phyloP scores from a whole-genome alignment of 2,797 vertebrate species.

The Syndactyla subalaris region DNA sequence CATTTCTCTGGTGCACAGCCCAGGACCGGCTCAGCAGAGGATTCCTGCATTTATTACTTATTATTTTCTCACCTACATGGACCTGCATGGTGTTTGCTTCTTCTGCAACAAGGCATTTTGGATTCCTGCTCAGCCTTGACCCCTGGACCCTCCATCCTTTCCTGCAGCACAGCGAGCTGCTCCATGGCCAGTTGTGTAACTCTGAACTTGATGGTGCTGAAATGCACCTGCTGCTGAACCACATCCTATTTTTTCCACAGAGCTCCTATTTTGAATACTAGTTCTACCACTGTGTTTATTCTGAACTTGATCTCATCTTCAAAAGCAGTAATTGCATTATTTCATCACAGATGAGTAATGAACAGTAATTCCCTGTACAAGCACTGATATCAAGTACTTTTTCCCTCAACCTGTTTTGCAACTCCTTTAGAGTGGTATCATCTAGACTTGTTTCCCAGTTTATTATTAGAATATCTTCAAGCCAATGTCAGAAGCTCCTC shows the following conservation, averaged over 20 bases:
- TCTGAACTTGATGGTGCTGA: neutral
- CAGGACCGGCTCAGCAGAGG: neutral
- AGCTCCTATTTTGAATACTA: neutral
- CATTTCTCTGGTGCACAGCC: neutral
- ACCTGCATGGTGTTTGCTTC: neutral
- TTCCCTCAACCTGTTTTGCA: slow-evolving; percentile 18
- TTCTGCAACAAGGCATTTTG: neutral
- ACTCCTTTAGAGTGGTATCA: neutral
- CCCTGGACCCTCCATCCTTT: neutral
- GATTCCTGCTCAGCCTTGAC: neutral
- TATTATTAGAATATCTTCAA: slow-evolving; percentile 52
- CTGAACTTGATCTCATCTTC: neutral
- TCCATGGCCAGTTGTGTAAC: neutral
- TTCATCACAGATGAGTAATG: slow-evolving; percentile 14
- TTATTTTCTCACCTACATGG: neutral
- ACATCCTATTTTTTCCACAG: neutral
- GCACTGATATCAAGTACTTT: neutral
- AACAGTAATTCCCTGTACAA: neutral
- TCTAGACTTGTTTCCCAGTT: neutral
- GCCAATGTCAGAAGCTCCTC: neutral
- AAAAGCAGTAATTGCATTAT: neutral
- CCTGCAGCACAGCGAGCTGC: neutral
- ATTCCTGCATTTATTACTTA: neutral
- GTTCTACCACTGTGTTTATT: neutral
- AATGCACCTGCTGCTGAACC: neutral